phyloP scores from a whole-genome alignment of 2,113 vertebrate species.

The Pelmatolapia mariae region DNA sequence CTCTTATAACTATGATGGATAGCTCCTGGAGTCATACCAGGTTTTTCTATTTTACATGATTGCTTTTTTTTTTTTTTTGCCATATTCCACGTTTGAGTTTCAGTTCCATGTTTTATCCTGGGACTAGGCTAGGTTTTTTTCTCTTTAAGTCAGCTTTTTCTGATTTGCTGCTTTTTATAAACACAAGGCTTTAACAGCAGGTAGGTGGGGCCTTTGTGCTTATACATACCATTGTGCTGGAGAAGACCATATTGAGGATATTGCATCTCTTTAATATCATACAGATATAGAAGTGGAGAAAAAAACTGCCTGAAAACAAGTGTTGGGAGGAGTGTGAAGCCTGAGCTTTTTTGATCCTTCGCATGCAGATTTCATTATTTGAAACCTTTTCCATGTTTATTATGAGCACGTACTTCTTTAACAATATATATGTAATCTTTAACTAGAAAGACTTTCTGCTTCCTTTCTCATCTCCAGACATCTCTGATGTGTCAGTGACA shows the following conservation, averaged over 20 bases:
- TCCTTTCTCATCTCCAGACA: background rate
- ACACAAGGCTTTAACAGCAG: background rate
- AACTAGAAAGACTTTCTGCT: background rate
- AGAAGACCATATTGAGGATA: background rate
- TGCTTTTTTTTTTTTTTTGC: background rate
- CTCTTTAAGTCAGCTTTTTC: background rate
- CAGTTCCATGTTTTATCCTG: background rate
- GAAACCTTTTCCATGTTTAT: background rate
- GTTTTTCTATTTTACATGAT: background rate
- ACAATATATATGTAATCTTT: background rate
- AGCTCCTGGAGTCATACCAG: background rate
- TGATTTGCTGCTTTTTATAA: background rate
- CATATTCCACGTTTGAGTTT: background rate
- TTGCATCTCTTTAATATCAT: background rate
- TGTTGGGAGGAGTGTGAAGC: background rate
- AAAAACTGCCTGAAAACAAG: background rate
- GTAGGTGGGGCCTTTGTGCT: background rate
- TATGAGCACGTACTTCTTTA: background rate
- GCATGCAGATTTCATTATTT: background rate
- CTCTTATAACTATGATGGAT: background rate
- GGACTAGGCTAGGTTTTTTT: background rate
- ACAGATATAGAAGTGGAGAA: background rate
- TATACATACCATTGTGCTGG: background rate
- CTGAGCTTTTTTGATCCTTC: background rate
- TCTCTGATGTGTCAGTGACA: background rate